Base-by-base conservation (phyloP, 2,888 invertebrate genomes). In the Cephus sareptanus region DNA sequence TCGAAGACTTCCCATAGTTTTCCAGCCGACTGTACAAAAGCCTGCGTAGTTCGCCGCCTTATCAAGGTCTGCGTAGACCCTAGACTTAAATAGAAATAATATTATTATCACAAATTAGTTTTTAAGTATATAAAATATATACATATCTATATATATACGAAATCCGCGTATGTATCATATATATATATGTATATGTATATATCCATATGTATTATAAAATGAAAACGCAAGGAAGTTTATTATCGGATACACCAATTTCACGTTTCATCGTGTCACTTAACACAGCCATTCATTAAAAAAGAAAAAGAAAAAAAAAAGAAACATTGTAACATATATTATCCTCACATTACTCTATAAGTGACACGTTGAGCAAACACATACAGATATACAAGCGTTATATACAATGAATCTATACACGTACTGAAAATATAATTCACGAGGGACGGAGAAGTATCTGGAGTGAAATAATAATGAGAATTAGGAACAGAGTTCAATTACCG, bases 21-120 rank as follows among this genome's bases (percentile, higher is more conserved):
- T 90, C 86, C 89, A 87, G 86, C 84, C 86, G 87, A 89, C 85
- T 90, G 90, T 91, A 91, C 90, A 91, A 89, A 89, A 85, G 86
- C 87, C 88, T 87, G 87, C 84, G 87, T 90, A 90, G 88, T 88
- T 87, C 85, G 85, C 86, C 89, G 90, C 90, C 90, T 90, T 90
- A 88, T 87, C 83, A 87, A 90, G 86, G 88, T 88, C 87, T 87
- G 85, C 85, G 83, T 86, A 88, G 89, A 86, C 87, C 87, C 85
- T 89, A 88, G 87, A 86, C 83, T 85, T 86, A 85, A 79, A 85
- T 87, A 87, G 85, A 84, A 84, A 82, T 85, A 77, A 81, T 80
- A 84, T 56, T 84, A 92, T 85, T 92, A 92, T 84, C 82, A 86
- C 83, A 87, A 85, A 86, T 82, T 90, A 89, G 87, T 82, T 81